A percentile compares a stretch with the other conserved stretches of the same genome.
Conservation (phyloP, 2,888 invertebrate genomes). For the Sphaerolaimus hirsutus region DNA sequence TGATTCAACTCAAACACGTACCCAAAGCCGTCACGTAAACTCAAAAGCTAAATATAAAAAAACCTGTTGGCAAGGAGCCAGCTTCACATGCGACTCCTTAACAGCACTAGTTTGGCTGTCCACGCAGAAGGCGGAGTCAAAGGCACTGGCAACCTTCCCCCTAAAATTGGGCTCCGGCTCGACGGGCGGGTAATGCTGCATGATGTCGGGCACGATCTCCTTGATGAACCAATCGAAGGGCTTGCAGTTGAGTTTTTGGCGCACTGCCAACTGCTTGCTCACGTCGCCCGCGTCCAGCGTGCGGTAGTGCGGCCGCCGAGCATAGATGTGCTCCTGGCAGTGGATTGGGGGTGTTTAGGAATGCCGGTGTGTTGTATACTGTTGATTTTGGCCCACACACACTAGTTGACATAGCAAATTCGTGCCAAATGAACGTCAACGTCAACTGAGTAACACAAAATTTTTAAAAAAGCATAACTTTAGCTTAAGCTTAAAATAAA, state of each 20-base stretch:
- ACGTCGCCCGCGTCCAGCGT: conserved; percentile 55
- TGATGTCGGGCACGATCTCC: conserved; percentile 60
- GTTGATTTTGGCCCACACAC: too few species aligned
- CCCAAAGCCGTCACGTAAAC: background rate
- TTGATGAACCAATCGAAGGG: conserved; percentile 76
- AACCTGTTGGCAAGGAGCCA: background rate
- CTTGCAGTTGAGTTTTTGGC: conserved; percentile 50
- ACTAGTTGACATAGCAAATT: too few species aligned
- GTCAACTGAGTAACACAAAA: too few species aligned
- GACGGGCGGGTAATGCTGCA: conserved; percentile 53
- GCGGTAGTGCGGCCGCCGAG: conserved; percentile 47
- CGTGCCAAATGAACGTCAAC: too few species aligned
- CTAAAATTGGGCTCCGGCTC: conserved; percentile 54
- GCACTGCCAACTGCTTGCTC: conserved; percentile 44
- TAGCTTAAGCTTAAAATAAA: too few species aligned
- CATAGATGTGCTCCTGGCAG: conserved; percentile 47
- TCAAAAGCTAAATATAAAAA: background rate
- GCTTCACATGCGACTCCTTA: conserved; percentile 21
- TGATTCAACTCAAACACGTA: background rate
- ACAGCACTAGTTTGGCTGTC: conserved; percentile 32
- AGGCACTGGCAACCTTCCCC: conserved; percentile 38
- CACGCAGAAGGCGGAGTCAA: conserved; percentile 38
- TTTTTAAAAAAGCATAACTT: too few species aligned
- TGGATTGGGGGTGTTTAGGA: background rate
- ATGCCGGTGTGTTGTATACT: background rate